Base-by-base conservation (phyloP, 1,140 invertebrate species). In the Tachypleus tridentatus region DNA sequence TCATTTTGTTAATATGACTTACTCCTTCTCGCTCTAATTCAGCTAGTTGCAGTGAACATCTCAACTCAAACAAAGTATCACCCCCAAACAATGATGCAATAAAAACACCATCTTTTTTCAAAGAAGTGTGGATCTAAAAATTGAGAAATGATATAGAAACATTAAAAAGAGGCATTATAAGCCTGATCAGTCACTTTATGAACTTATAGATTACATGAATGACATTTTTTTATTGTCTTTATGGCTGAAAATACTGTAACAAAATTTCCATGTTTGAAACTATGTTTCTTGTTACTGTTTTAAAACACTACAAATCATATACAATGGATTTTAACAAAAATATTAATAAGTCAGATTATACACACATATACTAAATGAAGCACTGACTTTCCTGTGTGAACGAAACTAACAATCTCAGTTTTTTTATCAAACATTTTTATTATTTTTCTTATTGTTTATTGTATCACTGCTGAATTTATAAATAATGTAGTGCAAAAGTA, bases 11-110 rank as follows among this genome's bases (percentile, higher is more conserved):
- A 2, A 29, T 29, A 0, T 29, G 29, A 29, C 71, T 71, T 72
- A 82, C 81, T 47, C 95, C 96, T 72, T 89, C 81, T 67, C 93
- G 82, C 80, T 99, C 96, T 51, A 86, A 77, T 77, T 99, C 97
- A 4, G 94, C 96, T 66, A 98, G 76, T 77, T 99, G 96, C 53
- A 99, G 78, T 0, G 94, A 86, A 63, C 92, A 89, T 52, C 89
- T 81, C 9, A 99, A 76, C 80, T 99, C 93, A 80, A 86, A 96
- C 4, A 99, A 78, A 0, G 94, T 98, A 70, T 98, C 94, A 3
- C 92, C 91, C n/a, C 95, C 96, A 81, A 98, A 97, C 70, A 99
- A 81, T 49, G 92, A 86, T 0, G 88, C 96, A 70, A 99, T 80
- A 66, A 99, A 91, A 0, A 88, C 93, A 50, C 96, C 94, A 81